phyloP scores from a whole-genome alignment of 1,140 invertebrate species.

The Ceratina calcarata region DNA sequence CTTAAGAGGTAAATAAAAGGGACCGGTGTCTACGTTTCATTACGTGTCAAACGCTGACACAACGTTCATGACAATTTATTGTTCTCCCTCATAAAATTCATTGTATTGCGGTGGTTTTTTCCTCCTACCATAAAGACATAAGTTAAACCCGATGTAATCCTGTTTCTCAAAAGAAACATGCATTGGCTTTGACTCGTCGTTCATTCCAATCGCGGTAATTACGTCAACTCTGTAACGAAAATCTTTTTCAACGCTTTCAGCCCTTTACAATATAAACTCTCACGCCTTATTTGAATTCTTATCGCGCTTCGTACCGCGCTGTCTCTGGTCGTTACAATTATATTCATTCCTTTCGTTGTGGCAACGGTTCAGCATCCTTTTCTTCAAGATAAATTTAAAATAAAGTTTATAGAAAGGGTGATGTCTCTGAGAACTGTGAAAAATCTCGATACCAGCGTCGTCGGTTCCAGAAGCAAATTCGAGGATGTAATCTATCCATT shows the following conservation, averaged over 20 bases:
- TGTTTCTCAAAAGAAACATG: background rate
- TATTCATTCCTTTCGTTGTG: conserved; percentile 68
- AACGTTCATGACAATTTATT: conserved; percentile 12
- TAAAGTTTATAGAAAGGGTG: conserved; percentile 17
- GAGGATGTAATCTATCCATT: conserved; percentile 52
- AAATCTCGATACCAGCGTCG: background rate
- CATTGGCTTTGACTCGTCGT: conserved; percentile 31
- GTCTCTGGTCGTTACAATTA: conserved; percentile 74
- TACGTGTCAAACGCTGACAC: background rate
- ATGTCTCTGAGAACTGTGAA: background rate
- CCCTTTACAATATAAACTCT: conserved; percentile 6
- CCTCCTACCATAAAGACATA: background rate
- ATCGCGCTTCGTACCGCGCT: conserved; percentile 48
- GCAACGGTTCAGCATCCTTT: conserved; percentile 41
- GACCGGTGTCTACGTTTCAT: background rate
- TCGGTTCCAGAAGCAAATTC: background rate
- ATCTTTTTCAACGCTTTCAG: conserved; percentile 28
- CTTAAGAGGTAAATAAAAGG: background rate
- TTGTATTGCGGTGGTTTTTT: background rate
- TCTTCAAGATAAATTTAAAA: conserved; percentile 65
- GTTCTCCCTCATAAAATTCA: conserved; percentile 15
- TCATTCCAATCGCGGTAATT: conserved; percentile 36
- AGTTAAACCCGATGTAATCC: background rate
- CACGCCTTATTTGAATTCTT: conserved; percentile 63
- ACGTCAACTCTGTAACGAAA: conserved; percentile 23